These are phyloP conservation scores for Tethea ocularis DNA, from an alignment of 2,888 invertebrate species.

Conservation along the genomic window DNA sequence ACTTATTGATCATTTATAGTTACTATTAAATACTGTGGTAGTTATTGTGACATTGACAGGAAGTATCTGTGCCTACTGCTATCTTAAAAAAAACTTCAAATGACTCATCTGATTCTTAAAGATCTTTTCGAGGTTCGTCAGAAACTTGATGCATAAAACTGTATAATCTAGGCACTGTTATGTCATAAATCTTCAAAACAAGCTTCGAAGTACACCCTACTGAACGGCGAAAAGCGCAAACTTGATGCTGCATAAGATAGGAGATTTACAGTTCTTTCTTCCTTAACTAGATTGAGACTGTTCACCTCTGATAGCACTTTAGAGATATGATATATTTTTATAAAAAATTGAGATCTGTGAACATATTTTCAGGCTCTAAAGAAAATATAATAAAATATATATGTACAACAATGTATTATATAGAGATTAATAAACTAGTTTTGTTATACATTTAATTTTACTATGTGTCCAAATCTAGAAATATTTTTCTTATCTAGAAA, in stretches of 20 bases:
- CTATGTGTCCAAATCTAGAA: too few species aligned
- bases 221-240: neutral
- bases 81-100: neutral
- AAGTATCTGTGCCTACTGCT: neutral
- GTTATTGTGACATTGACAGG: too few species aligned
- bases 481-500: too few species aligned
- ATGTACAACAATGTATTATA: too few species aligned
- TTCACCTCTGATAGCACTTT: neutral
- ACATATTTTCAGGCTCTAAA: neutral
- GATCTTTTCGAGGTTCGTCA: neutral
- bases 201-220: slow-evolving; percentile 1
- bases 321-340: neutral
- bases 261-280: neutral
- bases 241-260: neutral
- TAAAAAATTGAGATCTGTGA: neutral
- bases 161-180: slow-evolving; percentile 2
- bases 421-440: too few species aligned
- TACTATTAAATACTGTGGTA: too few species aligned
- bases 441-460: too few species aligned
- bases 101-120: neutral
- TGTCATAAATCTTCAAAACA: slow-evolving; percentile 1
- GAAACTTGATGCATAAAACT: neutral
- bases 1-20: too few species aligned
- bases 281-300: neutral
- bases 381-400: too few species aligned